phyloP scores from a whole-genome alignment of 1,140 invertebrate species.

The Amyelois transitella region DNA sequence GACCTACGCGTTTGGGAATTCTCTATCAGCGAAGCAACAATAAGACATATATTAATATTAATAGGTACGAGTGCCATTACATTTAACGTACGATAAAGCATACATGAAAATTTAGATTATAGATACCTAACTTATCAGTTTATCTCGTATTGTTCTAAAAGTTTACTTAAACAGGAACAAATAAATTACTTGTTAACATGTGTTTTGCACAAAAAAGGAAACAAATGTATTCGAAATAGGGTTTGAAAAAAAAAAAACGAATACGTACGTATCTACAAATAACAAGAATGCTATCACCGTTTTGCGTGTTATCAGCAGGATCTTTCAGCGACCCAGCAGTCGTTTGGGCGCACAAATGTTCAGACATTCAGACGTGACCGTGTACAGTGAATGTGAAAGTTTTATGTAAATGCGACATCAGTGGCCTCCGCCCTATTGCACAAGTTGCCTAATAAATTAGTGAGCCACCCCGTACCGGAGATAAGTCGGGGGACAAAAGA shows the following conservation, averaged over 20 bases:
- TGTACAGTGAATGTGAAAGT: conserved; percentile 37
- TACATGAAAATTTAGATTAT: too few relatives aligned
- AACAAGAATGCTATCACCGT: neutral
- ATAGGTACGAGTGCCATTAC: too few relatives aligned
- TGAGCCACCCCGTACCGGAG: conserved; percentile 21
- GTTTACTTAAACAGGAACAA: neutral
- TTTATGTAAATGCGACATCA: conserved; percentile 35
- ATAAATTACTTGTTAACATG: neutral
- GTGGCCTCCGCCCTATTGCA: conserved; percentile 35
- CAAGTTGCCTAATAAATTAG: conserved; percentile 48
- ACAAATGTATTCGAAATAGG: neutral
- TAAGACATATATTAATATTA: too few relatives aligned
- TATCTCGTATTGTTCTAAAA: too few relatives aligned
- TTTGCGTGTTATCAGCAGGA: neutral
- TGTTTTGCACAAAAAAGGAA: neutral
- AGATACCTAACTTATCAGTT: too few relatives aligned
- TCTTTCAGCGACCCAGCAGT: neutral
- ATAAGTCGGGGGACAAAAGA: conserved; percentile 37
- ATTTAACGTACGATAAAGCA: too few relatives aligned
- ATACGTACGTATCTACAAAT: neutral
- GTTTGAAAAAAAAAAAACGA: neutral
- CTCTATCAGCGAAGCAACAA: too few relatives aligned
- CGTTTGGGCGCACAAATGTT: conserved; percentile 18
- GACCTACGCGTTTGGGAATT: too few relatives aligned
- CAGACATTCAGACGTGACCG: conserved; percentile 27